Evolutionary conservation across 2,888 invertebrate genomes (phyloP), one percentile per base, ranked within the genome.

Genomic region (Automeris io): DNA sequence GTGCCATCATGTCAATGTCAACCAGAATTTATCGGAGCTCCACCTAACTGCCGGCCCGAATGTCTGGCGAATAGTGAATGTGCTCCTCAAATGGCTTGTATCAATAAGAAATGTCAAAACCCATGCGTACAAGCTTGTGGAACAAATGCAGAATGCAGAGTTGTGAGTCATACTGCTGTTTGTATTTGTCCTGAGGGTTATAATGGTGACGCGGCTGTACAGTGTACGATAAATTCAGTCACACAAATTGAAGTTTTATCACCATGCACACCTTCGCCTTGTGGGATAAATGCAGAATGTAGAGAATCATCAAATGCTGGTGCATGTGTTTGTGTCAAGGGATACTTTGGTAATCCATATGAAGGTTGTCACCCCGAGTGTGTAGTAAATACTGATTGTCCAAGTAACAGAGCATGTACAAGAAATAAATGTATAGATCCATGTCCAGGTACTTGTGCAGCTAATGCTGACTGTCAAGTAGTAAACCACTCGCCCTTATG

Each of bases 281-380:
- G 91, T 55, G 91, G 91, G 34, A 61, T 88, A 1, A 91, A 91
- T 59, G 90, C 92, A 3, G 79, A 88, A 46, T 92, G 91, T 55
- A 81, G 74, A 50, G 89, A 89, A 60, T 88, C 88, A 50, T 78
- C 79, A 18, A 86, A 80, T 38, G 89, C 88, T 13, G 90, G 90
- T 41, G 85, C 92, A 4, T 95, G 94, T 61, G 82, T 89, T 38
- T 95, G 95, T 59, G 70, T 91, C 11, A 82, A 88, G 2, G 92
- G 92, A 31, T 93, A 91, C 58, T 89, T 90, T 46, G 95, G 95
- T 44, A 92, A 94, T 74, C 93, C 94, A n/a, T 93, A 93, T 51
- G 91, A 92, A 73, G 91, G 90, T 29, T 94, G 93, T 61, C 88
- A 91, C 42, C 92, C 92, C 16, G 93, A 93, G 79, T 94, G 93